These are phyloP conservation scores for Rhinoderma darwinii DNA, from an alignment of 2,113 vertebrate species.

Conservation along the genomic window DNA sequence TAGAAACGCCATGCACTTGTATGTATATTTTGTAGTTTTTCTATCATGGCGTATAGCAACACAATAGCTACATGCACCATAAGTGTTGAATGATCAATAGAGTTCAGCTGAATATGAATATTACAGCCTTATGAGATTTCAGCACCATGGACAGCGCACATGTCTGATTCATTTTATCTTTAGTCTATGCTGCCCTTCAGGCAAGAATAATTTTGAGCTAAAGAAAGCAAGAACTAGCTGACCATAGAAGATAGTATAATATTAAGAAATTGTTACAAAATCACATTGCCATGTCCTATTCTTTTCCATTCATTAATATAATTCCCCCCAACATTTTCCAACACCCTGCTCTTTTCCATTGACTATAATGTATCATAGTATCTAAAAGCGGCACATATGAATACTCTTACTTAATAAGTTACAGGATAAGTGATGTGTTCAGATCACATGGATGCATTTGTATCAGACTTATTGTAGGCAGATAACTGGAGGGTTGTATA, in stretches of 20 bases:
- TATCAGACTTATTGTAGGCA: not conserved
- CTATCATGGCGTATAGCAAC: not conserved
- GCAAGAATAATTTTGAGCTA: not conserved
- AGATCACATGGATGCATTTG: not conserved
- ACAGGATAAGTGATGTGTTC: not conserved
- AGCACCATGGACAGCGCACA: conserved; percentile 23
- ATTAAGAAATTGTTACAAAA: not conserved
- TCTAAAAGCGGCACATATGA: not conserved
- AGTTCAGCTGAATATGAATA: not conserved
- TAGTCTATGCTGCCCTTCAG: not conserved
- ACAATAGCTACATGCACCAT: not conserved
- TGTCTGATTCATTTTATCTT: not conserved
- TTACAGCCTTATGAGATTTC: conserved; percentile 2
- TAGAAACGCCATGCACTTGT: not conserved
- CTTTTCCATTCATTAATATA: not conserved
- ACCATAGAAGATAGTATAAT: not conserved
- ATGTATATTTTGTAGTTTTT: not conserved
- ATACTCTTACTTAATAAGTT: not conserved
- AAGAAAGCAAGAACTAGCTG: not conserved
- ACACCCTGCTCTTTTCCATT: not conserved
- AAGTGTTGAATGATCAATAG: not conserved
- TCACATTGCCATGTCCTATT: conserved; percentile 2
- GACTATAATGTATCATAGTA: not conserved
- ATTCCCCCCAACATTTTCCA: not conserved
- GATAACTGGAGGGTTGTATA: not conserved